phyloP scores from a whole-genome alignment of 2,888 invertebrate species.

The Phortica okadai region DNA sequence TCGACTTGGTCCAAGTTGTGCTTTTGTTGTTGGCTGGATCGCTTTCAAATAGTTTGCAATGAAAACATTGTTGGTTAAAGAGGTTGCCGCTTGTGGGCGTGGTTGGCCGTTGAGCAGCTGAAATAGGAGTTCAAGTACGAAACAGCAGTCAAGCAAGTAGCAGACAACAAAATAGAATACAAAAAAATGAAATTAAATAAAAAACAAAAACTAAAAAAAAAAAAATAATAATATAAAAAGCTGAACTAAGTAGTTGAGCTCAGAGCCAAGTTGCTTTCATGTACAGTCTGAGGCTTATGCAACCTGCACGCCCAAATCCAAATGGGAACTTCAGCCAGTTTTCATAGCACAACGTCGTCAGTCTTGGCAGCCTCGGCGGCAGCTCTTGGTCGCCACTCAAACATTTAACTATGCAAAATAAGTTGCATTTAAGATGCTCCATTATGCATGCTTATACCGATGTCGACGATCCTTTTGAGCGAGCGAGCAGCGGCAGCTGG shows the following conservation, averaged over 20 bases:
- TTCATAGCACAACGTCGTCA: not conserved
- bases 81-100: not conserved
- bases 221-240: not conserved
- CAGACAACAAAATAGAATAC: not conserved
- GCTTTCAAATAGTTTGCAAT: slow-evolving; percentile 30
- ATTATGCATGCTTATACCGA: slow-evolving; percentile 72
- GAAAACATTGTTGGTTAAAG: slow-evolving; percentile 12
- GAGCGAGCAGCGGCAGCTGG: not conserved
- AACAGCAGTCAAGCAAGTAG: slow-evolving; percentile 11
- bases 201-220: not conserved
- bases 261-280: not conserved
- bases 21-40: slow-evolving; percentile 15
- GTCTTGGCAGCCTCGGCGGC: not conserved
- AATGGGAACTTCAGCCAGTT: slow-evolving; percentile 61
- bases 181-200: not conserved
- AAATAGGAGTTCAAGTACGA: slow-evolving; percentile 28
- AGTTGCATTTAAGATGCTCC: slow-evolving; percentile 72
- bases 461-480: slow-evolving; percentile 60
- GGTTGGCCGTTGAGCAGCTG: not conserved
- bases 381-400: slow-evolving; percentile 57
- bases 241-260: not conserved
- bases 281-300: not conserved
- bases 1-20: not conserved
- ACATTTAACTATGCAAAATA: slow-evolving; percentile 72
- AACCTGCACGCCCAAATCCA: not conserved